These are phyloP conservation scores for Siderastrea siderea DNA, from an alignment of 92 coral and sea anemone genomes.

Conservation along the genomic window DNA sequence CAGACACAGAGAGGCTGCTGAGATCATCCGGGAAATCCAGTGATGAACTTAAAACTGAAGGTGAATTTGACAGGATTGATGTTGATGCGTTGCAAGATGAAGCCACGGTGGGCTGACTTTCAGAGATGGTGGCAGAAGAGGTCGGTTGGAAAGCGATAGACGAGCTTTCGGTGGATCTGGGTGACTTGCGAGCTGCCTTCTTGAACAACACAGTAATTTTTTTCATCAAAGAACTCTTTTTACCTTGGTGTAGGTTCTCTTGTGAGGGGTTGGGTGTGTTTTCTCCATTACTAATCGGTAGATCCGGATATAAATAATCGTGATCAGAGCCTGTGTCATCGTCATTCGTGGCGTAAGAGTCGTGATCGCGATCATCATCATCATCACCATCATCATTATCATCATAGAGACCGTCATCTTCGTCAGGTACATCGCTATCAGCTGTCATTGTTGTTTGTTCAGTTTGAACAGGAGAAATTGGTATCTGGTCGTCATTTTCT, in stretches of 20 bases:
- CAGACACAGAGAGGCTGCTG: too few relatives aligned
- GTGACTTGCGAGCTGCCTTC: too few relatives aligned
- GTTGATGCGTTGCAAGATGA: background rate
- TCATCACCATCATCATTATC: constrained; percentile 26
- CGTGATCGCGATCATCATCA: background rate
- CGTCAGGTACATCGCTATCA: background rate
- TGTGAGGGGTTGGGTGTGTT: background rate
- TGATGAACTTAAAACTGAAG: background rate
- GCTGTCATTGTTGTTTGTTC: too few relatives aligned
- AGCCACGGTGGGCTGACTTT: background rate
- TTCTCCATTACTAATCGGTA: background rate
- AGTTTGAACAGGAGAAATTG: too few relatives aligned
- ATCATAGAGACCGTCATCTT: background rate
- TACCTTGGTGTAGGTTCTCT: background rate
- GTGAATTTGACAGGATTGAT: background rate
- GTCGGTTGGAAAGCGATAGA: too few relatives aligned
- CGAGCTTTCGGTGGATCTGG: too few relatives aligned
- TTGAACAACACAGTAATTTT: background rate
- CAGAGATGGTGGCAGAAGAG: too few relatives aligned
- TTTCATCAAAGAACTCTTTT: background rate
- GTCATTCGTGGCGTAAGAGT: background rate
- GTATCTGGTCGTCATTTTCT: too few relatives aligned
- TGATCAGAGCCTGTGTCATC: background rate
- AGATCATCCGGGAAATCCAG: too few relatives aligned
- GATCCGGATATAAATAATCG: too few relatives aligned